phyloP scores from a whole-genome alignment of 2,113 vertebrate genomes.

The Merops nubicus region DNA sequence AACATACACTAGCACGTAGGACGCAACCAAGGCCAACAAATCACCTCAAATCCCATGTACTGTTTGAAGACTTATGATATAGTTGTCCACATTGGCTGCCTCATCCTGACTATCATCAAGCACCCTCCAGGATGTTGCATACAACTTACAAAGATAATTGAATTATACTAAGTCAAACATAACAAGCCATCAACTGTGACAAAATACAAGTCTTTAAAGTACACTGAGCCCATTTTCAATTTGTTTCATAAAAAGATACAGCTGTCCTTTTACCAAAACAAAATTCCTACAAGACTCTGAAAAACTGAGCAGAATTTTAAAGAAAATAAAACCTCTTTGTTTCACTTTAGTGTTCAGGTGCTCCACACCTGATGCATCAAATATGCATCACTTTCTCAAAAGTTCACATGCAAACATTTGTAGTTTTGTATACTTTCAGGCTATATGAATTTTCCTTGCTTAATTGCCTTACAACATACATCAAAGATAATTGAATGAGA shows the following conservation, averaged over 20 bases:
- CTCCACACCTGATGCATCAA: background rate
- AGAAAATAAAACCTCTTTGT: background rate
- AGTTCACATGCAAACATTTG: background rate
- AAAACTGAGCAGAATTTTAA: background rate
- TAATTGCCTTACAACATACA: slow-evolving; percentile 7
- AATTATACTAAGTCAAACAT: background rate
- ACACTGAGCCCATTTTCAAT: background rate
- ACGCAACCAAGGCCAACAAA: background rate
- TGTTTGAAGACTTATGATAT: background rate
- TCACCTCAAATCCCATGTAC: background rate
- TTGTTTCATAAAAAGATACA: background rate
- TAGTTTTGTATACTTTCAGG: background rate
- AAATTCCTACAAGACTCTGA: background rate
- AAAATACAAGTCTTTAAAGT: background rate
- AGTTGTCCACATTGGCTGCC: background rate
- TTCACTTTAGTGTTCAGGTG: background rate
- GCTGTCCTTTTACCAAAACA: background rate
- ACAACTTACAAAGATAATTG: background rate
- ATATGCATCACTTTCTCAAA: background rate
- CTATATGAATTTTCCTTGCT: background rate
- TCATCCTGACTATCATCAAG: background rate
- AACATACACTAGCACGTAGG: background rate
- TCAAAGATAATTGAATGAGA: background rate
- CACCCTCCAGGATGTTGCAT: background rate
- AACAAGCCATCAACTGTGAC: background rate